Evolutionary conservation across 2,888 invertebrate species (phyloP), one percentile per base, ranked within the genome.

Genomic region (Sesamia inferens): DNA sequence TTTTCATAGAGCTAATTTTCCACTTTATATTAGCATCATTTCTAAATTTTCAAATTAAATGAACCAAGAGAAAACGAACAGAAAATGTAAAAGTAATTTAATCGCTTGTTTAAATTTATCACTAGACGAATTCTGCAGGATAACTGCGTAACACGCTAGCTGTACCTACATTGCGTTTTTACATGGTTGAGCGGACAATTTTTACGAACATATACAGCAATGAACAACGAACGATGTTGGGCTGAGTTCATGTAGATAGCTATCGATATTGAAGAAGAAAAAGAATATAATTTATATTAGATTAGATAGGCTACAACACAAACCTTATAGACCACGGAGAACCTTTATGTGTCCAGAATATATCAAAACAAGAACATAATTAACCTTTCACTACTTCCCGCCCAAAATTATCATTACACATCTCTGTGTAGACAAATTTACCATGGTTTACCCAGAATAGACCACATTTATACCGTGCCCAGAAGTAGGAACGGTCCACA

Each of bases 381-480:
- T 82, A 73, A 76, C 68, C 48, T 76, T 78, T 77, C 68, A 71
- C 54, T 64, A 58, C 67, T 71, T 59, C 67, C 59, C 64, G 42
- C 64, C 39, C 66, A 65, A 76, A 84, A 79, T 73, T 79, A 81
- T 81, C 63, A 73, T 73, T 73, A 74, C 39, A 77, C 68, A 72
- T 64, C 74, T 77, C 73, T 62, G 58, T 69, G 71, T 62, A 71
- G 81, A 85, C 81, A 82, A 83, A 86, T 85, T 85, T 85, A 84
- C 72, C 82, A 76, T 61, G 68, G 76, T 73, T 69, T 72, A 61
- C 69, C 68, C 67, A 68, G 71, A 84, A 85, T 78, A 78, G 71
- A 68, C 74, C 74, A 65, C 78, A 83, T 87, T 83, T 79, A 83
- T 83, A 66, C 77, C 42, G 65, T 78, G 74, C 78, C 67, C 65